Evolutionary conservation across 1,140 invertebrate species (phyloP), one percentile per base, ranked within the genome.

Genomic region (Drosophila sturtevanti): DNA sequence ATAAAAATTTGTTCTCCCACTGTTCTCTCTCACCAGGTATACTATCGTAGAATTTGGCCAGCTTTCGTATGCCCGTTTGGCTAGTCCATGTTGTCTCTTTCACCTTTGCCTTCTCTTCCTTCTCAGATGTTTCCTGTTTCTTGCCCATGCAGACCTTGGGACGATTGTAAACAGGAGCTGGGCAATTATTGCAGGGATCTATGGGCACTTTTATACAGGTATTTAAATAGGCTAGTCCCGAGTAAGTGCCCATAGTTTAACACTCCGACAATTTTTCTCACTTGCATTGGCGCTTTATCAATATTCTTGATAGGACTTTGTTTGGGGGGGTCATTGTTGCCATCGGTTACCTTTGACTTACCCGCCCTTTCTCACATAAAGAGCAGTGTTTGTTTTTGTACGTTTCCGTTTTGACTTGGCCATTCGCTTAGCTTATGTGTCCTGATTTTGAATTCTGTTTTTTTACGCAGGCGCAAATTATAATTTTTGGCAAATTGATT

Each of bases 101-200:
- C 0, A 27, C 4, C 10, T 41, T 68, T 21, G 37, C 22, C 10
- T 59, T 5, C 10, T 41, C 71, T 21, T 41, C 22, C 10, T 59
- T 16, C 2, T 70, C 54, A 10, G 22, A 54, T 0, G 68, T 60
- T 31, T 38, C 38, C 0, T 38, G 44, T 31, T 78, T 77, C 9
- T 87, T 86, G 1, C 90, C 78, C 51, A 91, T 72, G 48, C 79
- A 90, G 12, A 90, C 55, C 21, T 80, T 89, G 12, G 90, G 81
- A 4, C 90, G 90, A 76, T 91, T 91, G 56, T 90, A 91, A n/a
- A 80, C 66, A 3, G 90, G 90, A 18, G 90, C 90, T 62, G 90
- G 90, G 69, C 90, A 91, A 72, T 91, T 91, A 68, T 90, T 91
- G 60, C 90, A 91, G 1, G 90, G 90, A 86, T 91, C 90, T 10